Evolutionary conservation across 1,140 invertebrate genomes (phyloP).

Genomic region (Drosophila bifasciata): DNA sequence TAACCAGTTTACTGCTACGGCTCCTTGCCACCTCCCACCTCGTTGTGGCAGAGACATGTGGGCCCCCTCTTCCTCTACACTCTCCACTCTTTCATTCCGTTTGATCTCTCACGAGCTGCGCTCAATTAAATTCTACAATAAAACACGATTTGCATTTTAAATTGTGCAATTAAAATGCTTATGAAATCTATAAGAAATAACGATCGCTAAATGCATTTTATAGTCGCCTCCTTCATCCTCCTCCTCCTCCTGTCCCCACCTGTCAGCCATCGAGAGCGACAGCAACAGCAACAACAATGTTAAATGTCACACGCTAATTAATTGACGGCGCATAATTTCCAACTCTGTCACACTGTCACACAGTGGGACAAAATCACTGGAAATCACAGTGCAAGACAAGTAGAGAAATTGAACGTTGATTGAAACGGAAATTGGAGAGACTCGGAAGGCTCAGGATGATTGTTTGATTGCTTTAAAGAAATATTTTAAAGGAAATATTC

Average conservation of each 20-base stretch:
- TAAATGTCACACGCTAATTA: constrained; percentile 78
- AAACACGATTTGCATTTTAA: constrained; percentile 81
- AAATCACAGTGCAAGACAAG: background rate
- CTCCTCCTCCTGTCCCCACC: constrained; percentile 8
- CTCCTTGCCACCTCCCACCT: constrained; percentile 12
- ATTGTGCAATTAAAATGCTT: constrained; percentile 83
- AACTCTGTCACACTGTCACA: constrained; percentile 51
- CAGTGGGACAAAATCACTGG: constrained; percentile 36
- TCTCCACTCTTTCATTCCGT: constrained; percentile 12
- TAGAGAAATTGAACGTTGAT: background rate
- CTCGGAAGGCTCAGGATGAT: no score
- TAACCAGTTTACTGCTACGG: constrained; percentile 52
- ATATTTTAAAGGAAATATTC: no score
- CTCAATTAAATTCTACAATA: constrained; percentile 80
- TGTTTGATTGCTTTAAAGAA: no score
- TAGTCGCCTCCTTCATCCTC: constrained; percentile 33
- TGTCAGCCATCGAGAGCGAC: constrained; percentile 35
- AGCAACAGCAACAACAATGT: constrained; percentile 55
- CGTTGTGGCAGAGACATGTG: no score
- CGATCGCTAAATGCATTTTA: constrained; percentile 80
- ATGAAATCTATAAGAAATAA: constrained; percentile 80
- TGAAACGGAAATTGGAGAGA: background rate
- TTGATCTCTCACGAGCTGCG: constrained; percentile 62
- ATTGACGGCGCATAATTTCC: constrained; percentile 48
- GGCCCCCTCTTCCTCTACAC: constrained; percentile 7